Evolutionary conservation across 2,888 invertebrate species (phyloP).

Genomic region (Nymphalis polychloros): DNA sequence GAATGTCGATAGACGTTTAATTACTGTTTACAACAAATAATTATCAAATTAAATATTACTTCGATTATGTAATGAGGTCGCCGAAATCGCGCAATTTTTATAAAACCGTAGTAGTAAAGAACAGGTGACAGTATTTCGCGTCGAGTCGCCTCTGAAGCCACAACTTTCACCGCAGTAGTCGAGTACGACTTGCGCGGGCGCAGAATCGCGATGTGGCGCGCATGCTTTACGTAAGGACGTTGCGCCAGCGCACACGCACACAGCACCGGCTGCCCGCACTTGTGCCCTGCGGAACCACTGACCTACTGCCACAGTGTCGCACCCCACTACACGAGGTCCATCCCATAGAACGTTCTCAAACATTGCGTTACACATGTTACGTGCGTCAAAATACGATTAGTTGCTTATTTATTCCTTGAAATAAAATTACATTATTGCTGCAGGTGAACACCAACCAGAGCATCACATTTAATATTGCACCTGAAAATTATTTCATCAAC

Average conservation of each 20-base stretch:
- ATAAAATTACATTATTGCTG: conserved; percentile 27
- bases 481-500: conserved; percentile 25
- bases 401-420: conserved; percentile 24
- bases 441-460: conserved; percentile 39
- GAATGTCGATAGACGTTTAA: neutral
- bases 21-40: conserved; percentile 18
- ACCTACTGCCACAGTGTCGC: conserved; percentile 72
- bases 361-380: conserved; percentile 53
- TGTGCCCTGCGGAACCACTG: conserved; percentile 77
- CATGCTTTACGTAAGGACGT: conserved; percentile 74
- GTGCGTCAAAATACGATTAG: conserved; percentile 39
- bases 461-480: conserved; percentile 31
- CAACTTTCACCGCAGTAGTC: conserved; percentile 66
- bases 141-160: conserved; percentile 48
- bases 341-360: conserved; percentile 56
- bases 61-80: conserved; percentile 34
- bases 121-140: conserved; percentile 42
- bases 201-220: conserved; percentile 54
- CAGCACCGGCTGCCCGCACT: conserved; percentile 48
- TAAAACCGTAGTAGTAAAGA: conserved; percentile 34
- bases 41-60: conserved; percentile 22
- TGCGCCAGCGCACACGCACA: conserved; percentile 63
- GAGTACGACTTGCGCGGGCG: conserved; percentile 45
- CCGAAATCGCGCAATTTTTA: conserved; percentile 35
- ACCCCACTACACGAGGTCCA: conserved; percentile 59